Percentiles rank a stretch among this genome's conserved stretches.
Conservation (phyloP, 2,113 vertebrate genomes). For the Zosterops hypoxanthus region DNA sequence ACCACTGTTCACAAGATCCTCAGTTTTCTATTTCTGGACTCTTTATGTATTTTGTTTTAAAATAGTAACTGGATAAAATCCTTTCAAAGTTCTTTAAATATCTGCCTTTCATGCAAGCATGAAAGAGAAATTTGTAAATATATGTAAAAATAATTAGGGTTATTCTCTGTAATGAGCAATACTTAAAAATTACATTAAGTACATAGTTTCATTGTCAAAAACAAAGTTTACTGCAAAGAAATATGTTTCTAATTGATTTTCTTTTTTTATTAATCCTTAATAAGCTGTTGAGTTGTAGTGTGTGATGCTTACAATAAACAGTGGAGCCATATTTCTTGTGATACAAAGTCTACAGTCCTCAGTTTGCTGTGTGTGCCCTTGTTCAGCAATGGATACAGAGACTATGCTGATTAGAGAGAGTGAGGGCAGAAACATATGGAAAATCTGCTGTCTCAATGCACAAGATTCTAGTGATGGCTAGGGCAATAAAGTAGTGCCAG, state of each 20-base stretch:
- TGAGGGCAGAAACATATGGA: neutral
- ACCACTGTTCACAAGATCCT: accelerated
- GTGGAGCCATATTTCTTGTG: neutral
- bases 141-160: neutral
- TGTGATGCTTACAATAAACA: neutral
- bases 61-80: neutral
- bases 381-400: neutral
- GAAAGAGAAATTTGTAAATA: neutral
- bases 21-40: neutral
- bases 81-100: neutral
- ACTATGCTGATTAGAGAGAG: neutral
- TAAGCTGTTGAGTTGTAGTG: neutral
- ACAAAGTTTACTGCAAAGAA: neutral
- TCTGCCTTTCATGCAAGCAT: neutral
- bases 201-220: neutral
- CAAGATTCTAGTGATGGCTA: neutral
- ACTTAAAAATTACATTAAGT: neutral
- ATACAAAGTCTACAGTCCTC: neutral
- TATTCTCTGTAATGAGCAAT: neutral
- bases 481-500: neutral
- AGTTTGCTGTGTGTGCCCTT: neutral
- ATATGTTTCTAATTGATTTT: neutral
- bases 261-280: neutral
- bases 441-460: neutral
- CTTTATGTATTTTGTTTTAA: neutral